Percentiles rank a stretch among this genome's conserved stretches.
phyloP scores from a whole-genome alignment of 1,140 invertebrate species.

The Nixonia krombeini region DNA sequence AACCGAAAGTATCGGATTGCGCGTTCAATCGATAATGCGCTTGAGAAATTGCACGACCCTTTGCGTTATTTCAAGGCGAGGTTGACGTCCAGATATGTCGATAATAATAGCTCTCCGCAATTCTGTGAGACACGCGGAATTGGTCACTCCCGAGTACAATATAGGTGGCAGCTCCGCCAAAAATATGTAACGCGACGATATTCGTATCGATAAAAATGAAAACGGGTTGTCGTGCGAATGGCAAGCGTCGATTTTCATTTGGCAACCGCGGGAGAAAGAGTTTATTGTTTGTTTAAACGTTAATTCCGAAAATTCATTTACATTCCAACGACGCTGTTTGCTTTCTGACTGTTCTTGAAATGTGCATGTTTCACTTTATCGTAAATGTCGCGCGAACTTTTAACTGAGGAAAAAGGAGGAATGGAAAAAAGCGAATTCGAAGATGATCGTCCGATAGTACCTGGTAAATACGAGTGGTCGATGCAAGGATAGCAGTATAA shows the following conservation, averaged over 20 bases:
- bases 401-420: constrained; percentile 11
- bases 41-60: constrained; percentile 36
- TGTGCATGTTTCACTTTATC: constrained; percentile 3
- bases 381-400: constrained; percentile 10
- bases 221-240: too few species aligned
- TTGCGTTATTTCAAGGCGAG: constrained; percentile 32
- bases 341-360: constrained; percentile 1
- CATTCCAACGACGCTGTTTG: neutral
- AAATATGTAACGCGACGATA: neutral
- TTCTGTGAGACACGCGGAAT: neutral
- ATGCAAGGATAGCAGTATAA: constrained; percentile 32
- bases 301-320: neutral
- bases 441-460: constrained; percentile 43
- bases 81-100: constrained; percentile 39
- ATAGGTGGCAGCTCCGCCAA: too few species aligned
- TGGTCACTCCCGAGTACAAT: too few species aligned
- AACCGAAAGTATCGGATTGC: constrained; percentile 41
- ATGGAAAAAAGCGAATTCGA: constrained; percentile 25
- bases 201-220: neutral
- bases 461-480: constrained; percentile 33
- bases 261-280: too few species aligned
- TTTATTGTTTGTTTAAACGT: too few species aligned
- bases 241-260: too few species aligned
- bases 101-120: constrained; percentile 26
- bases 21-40: constrained; percentile 43